phyloP scores from a whole-genome alignment of 2,888 invertebrate genomes.

The Limnephilus lunatus region DNA sequence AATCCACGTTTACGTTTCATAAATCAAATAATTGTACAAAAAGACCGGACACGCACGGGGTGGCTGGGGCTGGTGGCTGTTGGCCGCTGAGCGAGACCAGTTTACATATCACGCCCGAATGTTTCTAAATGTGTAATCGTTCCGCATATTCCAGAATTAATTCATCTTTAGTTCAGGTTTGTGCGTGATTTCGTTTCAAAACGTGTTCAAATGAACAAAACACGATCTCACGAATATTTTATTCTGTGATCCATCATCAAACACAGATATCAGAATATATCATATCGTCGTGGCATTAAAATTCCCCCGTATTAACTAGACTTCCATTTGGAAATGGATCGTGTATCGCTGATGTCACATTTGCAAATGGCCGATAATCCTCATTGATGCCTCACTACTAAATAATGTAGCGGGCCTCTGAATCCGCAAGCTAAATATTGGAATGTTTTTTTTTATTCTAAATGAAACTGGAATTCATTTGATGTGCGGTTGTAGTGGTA shows the following conservation, averaged over 20 bases:
- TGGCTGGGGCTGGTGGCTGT: neutral
- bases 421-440: slow-evolving; percentile 46
- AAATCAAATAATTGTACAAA: slow-evolving; percentile 63
- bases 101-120: slow-evolving; percentile 56
- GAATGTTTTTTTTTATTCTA: slow-evolving; percentile 43
- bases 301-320: slow-evolving; percentile 42
- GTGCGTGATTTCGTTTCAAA: slow-evolving; percentile 43
- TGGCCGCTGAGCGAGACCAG: neutral
- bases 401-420: slow-evolving; percentile 47
- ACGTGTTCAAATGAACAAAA: slow-evolving; percentile 10
- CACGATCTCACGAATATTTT: slow-evolving; percentile 29
- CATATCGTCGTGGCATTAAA: slow-evolving; percentile 12
- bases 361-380: slow-evolving; percentile 51
- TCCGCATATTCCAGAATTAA: slow-evolving; percentile 45
- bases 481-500: slow-evolving; percentile 48
- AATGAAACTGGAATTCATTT: slow-evolving; percentile 59
- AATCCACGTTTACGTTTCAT: slow-evolving; percentile 62
- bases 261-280: slow-evolving; percentile 19
- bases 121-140: slow-evolving; percentile 30
- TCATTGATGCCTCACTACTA: slow-evolving; percentile 53
- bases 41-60: slow-evolving; percentile 60
- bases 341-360: slow-evolving; percentile 59
- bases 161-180: slow-evolving; percentile 38
- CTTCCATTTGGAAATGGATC: slow-evolving; percentile 55
- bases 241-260: slow-evolving; percentile 20